These are phyloP conservation scores for Ptilorrhoa leucosticta DNA, from an alignment of 2,113 vertebrate genomes.

Conservation along the genomic window DNA sequence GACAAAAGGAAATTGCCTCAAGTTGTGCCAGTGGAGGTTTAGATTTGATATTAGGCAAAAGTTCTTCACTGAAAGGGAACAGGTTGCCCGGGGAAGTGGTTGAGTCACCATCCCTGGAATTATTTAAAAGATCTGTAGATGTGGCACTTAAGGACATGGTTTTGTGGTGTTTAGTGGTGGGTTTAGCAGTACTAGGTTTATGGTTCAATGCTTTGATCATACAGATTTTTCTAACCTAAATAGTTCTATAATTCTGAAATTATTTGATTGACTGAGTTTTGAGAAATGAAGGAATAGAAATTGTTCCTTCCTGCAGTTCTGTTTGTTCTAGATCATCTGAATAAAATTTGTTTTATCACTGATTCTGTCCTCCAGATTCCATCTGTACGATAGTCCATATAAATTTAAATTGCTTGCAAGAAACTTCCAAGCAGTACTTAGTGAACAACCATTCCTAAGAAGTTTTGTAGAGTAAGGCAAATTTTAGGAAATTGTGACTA, in stretches of 20 bases:
- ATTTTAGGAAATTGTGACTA: neutral
- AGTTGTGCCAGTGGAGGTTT: neutral
- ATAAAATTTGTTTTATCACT: neutral
- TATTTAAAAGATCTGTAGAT: neutral
- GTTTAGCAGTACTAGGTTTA: neutral
- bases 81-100: neutral
- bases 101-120: neutral
- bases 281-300: neutral
- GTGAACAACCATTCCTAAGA: neutral
- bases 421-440: neutral
- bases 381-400: neutral
- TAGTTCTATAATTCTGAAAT: neutral
- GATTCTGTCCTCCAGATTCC: neutral
- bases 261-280: neutral
- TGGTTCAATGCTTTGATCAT: neutral
- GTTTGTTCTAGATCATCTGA: neutral
- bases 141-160: neutral
- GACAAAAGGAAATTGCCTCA: neutral
- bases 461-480: neutral
- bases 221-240: neutral
- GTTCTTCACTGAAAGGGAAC: neutral
- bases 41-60: neutral
- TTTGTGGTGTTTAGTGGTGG: neutral
- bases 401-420: neutral
- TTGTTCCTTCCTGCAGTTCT: neutral